A percentile compares a stretch with the other conserved stretches of the same genome.
Evolutionary conservation across 2,888 invertebrate species (phyloP).

Genomic region (Spodoptera exigua): DNA sequence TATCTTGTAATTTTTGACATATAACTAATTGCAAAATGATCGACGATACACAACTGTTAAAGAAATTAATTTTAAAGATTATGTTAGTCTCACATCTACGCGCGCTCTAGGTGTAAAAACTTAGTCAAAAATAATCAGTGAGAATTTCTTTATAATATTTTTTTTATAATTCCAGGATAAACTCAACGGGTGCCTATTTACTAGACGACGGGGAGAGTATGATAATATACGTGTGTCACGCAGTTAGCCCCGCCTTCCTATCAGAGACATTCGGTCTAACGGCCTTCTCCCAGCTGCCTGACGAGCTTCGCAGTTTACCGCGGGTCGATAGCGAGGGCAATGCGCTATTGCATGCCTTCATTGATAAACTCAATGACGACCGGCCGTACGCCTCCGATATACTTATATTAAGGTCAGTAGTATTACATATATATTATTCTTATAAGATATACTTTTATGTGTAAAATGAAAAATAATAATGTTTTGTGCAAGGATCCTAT

Average conservation of each 20-base stretch:
- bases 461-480: too few species aligned
- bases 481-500: too few species aligned
- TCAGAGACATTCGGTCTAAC: conserved; percentile 94
- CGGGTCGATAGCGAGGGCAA: conserved; percentile 93
- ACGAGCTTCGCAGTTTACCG: conserved; percentile 94
- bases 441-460: too few species aligned
- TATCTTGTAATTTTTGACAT: too few species aligned
- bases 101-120: too few species aligned
- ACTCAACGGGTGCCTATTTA: conserved; percentile 95
- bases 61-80: too few species aligned
- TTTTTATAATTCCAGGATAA: conserved; percentile 84
- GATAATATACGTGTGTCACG: conserved; percentile 95
- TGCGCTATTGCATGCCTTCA: conserved; percentile 93
- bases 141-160: too few species aligned
- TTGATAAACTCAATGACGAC: conserved; percentile 95
- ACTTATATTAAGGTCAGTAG: conserved; percentile 93
- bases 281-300: conserved; percentile 92
- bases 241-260: conserved; percentile 92
- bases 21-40: too few species aligned
- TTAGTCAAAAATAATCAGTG: too few species aligned
- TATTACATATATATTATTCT: background rate
- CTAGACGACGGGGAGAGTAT: conserved; percentile 96
- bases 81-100: too few species aligned
- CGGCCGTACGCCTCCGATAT: conserved; percentile 94
- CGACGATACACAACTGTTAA: too few species aligned